Evolutionary conservation across 2,888 invertebrate species (phyloP), one percentile per base, ranked within the genome.

Genomic region (Muscina levida): DNA sequence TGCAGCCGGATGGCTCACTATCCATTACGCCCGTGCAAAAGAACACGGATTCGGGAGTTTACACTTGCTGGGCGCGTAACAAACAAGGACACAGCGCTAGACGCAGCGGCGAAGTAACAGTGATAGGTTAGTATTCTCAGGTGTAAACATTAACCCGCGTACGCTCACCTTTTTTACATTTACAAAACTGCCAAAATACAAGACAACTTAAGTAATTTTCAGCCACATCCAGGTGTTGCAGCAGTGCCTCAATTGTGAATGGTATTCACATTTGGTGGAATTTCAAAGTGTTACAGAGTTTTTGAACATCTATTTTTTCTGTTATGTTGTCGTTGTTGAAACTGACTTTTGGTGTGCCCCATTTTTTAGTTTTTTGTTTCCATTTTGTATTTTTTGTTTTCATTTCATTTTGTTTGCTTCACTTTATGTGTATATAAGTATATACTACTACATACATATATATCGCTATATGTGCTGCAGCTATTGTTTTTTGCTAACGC

Each of bases 61-160:
- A 96, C 91, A 94, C 95, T 42, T 96, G 96, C 90, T 94, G 94
- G 91, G 96, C 96, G 1, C 92, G 93, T 83, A 95, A 95, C 91
- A 94, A 94, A 86, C 95, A 95, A 86, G 95, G 95, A 19, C 94
- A 95, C 89, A 94, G 93, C 86, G 94, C 95, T 0, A 91, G 94
- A 72, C 91, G 95, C 85, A 94, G 94, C 85, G 94, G 95, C 79
- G 94, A 95, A 90, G 94, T 95, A 84, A 93, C 93, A 84, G 95
- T 95, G 81, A 95, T 95, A 91, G 95, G 95, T 95, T 92, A 92
- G 93, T 91, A 88, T 85, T 53, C 17, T 48, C 53, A 26, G 70
- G 37, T 26, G 10, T 24, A 6, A 42, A 2, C 46, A 48, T 65
- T 1, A 22, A 1, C 37, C 13, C 59, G 24, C 31, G 1, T 24